Conservation (phyloP, 2,797 vertebrate genomes). For the Bufotes viridis region DNA sequence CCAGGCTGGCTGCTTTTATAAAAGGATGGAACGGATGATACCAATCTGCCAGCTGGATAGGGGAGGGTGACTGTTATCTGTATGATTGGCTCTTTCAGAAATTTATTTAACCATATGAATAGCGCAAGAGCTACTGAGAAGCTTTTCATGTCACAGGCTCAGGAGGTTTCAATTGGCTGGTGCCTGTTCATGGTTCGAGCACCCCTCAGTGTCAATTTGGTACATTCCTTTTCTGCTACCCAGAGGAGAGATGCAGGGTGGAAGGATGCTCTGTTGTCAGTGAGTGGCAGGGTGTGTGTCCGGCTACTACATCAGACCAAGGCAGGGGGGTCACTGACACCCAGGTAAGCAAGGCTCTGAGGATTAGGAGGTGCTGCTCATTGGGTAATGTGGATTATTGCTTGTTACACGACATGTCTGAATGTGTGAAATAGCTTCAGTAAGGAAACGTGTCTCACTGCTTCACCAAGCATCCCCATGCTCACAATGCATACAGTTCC, state of each 20-base stretch:
- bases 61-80: neutral
- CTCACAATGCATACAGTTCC: slow-evolving; percentile 4
- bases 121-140: neutral
- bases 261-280: slow-evolving; percentile 57
- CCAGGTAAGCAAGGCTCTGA: slow-evolving; percentile 50
- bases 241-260: slow-evolving; percentile 54
- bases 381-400: neutral
- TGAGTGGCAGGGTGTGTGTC: slow-evolving; percentile 52
- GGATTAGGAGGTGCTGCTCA: neutral
- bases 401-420: slow-evolving; percentile 35
- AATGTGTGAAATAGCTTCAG: slow-evolving; percentile 29
- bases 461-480: slow-evolving; percentile 8
- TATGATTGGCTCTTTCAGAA: neutral
- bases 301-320: slow-evolving; percentile 42
- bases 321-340: slow-evolving; percentile 34
- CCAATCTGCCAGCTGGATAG: slow-evolving; percentile 21
- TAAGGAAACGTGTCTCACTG: neutral
- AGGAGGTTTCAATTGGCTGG: neutral
- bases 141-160: neutral
- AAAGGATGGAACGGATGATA: slow-evolving; percentile 38
- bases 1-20: slow-evolving; percentile 13
- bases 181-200: neutral
- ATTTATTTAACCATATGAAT: neutral
- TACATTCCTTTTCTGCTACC: slow-evolving; percentile 44
- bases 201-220: slow-evolving; percentile 34